These are phyloP conservation scores for Trogon melanurus DNA, from an alignment of 2,113 vertebrate genomes.

Conservation along the genomic window DNA sequence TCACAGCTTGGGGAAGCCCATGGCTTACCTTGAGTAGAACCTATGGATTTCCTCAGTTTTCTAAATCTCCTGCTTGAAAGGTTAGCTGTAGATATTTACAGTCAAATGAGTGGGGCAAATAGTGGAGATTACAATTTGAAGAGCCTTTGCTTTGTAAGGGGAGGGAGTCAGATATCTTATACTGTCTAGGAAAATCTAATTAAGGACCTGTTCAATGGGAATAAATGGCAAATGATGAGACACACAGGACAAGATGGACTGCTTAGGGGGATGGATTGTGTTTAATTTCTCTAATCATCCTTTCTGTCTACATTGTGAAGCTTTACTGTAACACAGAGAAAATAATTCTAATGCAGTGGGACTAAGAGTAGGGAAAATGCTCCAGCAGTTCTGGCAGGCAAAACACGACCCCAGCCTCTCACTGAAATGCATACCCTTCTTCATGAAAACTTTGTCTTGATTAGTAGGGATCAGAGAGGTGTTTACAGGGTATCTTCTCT, in stretches of 20 bases:
- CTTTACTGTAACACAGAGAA: conserved; percentile 19
- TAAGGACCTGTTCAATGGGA: conserved; percentile 33
- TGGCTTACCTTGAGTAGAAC: conserved; percentile 11
- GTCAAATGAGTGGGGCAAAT: conserved; percentile 4
- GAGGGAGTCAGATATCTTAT: not conserved
- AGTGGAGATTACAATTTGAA: conserved; percentile 16
- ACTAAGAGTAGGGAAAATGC: not conserved
- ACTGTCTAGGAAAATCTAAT: conserved; percentile 20
- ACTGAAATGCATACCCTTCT: not conserved
- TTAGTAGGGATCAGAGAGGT: not conserved
- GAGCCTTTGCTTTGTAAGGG: not conserved
- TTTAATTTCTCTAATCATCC: not conserved
- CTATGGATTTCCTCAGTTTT: conserved; percentile 40
- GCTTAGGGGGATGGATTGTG: not conserved
- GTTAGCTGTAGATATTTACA: conserved; percentile 25
- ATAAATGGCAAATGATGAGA: conserved; percentile 25
- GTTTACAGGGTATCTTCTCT: not conserved
- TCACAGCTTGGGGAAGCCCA: not conserved
- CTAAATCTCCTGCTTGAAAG: conserved; percentile 43
- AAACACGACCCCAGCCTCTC: not conserved
- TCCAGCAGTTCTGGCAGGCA: not conserved
- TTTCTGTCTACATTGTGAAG: not conserved
- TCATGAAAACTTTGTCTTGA: not conserved
- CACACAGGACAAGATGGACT: not conserved
- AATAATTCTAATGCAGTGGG: not conserved